phyloP scores from a whole-genome alignment of 37 sponge, comb jelly and placozoan genomes.

The Spongilla lacustris region DNA sequence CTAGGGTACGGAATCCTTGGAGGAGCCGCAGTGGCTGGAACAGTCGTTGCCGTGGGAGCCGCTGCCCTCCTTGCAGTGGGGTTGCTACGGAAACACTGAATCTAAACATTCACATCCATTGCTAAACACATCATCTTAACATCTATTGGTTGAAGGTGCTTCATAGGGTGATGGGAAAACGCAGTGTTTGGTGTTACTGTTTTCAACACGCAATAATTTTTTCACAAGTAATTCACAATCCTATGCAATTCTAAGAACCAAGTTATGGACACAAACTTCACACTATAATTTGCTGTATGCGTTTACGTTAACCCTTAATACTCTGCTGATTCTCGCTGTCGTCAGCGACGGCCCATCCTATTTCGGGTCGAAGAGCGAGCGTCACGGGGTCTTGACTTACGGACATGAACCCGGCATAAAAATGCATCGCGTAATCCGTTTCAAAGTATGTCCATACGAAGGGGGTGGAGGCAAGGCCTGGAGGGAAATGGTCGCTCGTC shows the following conservation, averaged over 20 bases:
- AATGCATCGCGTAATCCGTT: constrained; percentile 38
- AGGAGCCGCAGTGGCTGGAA: constrained; percentile 69
- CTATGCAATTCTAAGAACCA: too few relatives aligned
- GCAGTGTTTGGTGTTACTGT: too few relatives aligned
- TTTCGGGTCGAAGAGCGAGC: constrained; percentile 47
- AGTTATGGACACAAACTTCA: too few relatives aligned
- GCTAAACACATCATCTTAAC: too few relatives aligned
- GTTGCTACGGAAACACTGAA: constrained; percentile 38
- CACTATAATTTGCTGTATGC: too few relatives aligned
- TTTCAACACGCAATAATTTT: too few relatives aligned
- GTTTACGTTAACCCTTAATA: too few relatives aligned
- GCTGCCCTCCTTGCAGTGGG: constrained; percentile 41
- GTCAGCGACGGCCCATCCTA: constrained; percentile 69
- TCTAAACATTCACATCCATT: constrained; percentile 9
- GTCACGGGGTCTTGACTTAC: constrained; percentile 38
- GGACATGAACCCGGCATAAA: constrained; percentile 64
- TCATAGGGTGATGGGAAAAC: too few relatives aligned
- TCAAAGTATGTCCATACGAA: constrained; percentile 42
- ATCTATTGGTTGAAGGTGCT: too few relatives aligned
- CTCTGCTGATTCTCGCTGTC: background rate
- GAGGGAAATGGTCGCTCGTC: constrained; percentile 19
- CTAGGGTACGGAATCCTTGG: constrained; percentile 76
- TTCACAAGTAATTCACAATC: too few relatives aligned
- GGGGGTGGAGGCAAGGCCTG: constrained; percentile 39
- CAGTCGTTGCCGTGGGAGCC: constrained; percentile 57